phyloP scores from a whole-genome alignment of 1,140 invertebrate genomes.

The Pteromalus puparum region DNA sequence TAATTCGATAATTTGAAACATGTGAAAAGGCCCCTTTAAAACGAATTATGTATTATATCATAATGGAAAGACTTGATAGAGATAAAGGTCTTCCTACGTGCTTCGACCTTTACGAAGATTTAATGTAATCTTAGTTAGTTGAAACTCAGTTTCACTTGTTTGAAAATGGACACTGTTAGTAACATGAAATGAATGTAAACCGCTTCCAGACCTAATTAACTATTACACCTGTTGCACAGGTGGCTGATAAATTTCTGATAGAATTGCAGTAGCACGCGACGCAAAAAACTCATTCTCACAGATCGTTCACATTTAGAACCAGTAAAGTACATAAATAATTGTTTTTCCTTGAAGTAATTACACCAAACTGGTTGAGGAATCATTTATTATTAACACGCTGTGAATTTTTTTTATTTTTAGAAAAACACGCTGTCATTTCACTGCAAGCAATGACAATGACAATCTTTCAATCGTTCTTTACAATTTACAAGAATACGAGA shows the following conservation, averaged over 20 bases:
- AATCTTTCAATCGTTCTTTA: slow-evolving; percentile 16
- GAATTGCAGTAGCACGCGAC: not conserved
- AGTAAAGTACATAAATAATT: slow-evolving; percentile 14
- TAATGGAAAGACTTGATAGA: slow-evolving; percentile 45
- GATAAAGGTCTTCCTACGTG: slow-evolving; percentile 29
- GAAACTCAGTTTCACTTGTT: slow-evolving; percentile 6
- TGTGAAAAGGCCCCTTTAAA: slow-evolving; percentile 11
- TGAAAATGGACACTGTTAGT: slow-evolving; percentile 11
- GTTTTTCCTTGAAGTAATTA: slow-evolving; percentile 3
- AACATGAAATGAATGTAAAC: slow-evolving; percentile 34
- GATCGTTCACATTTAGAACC: slow-evolving; percentile 27
- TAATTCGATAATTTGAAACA: not conserved
- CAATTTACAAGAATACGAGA: slow-evolving; percentile 8
- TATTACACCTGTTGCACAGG: slow-evolving; percentile 38
- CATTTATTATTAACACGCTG: slow-evolving; percentile 13
- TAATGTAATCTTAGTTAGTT: slow-evolving; percentile 21
- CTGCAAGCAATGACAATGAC: slow-evolving; percentile 31
- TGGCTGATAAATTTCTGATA: not conserved
- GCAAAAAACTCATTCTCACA: slow-evolving; percentile 1
- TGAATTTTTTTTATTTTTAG: slow-evolving; percentile 13
- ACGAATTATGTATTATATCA: slow-evolving; percentile 16
- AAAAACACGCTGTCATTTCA: slow-evolving; percentile 33
- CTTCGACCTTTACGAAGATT: not conserved
- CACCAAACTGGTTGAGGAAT: slow-evolving; percentile 1
- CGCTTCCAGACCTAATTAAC: slow-evolving; percentile 9